phyloP scores from a whole-genome alignment of 2,888 invertebrate species.

The Carabus problematicus region DNA sequence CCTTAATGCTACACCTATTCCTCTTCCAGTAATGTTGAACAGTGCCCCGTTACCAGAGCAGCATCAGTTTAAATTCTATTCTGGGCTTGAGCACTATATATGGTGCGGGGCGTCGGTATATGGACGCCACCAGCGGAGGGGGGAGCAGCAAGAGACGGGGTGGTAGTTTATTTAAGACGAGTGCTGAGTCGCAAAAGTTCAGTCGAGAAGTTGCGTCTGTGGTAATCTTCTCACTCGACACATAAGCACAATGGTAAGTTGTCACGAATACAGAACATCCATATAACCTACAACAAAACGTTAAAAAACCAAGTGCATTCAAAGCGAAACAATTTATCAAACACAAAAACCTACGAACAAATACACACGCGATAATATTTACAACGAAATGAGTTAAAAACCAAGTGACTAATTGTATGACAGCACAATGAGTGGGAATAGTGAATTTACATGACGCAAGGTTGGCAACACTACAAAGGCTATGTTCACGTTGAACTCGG shows the following conservation, averaged over 20 bases:
- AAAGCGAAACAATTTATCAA: neutral
- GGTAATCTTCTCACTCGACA: constrained; percentile 31
- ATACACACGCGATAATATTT: no score
- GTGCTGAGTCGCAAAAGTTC: neutral
- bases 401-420: no score
- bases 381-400: no score
- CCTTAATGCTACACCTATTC: no score
- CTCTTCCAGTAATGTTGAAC: no score
- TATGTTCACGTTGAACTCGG: no score
- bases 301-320: neutral
- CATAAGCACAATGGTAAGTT: constrained; percentile 34
- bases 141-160: neutral
- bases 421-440: no score
- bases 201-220: constrained; percentile 30
- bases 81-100: constrained; percentile 30
- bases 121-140: neutral
- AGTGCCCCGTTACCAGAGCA: constrained; percentile 24
- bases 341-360: no score
- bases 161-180: constrained; percentile 30
- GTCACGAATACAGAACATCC: neutral
- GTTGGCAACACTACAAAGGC: no score
- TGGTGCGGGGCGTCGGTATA: constrained; percentile 5
- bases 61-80: constrained; percentile 31
- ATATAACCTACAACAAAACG: neutral
- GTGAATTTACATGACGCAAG: no score